Conservation (phyloP, 2,888 invertebrate genomes). For the Rhagonycha lutea region DNA sequence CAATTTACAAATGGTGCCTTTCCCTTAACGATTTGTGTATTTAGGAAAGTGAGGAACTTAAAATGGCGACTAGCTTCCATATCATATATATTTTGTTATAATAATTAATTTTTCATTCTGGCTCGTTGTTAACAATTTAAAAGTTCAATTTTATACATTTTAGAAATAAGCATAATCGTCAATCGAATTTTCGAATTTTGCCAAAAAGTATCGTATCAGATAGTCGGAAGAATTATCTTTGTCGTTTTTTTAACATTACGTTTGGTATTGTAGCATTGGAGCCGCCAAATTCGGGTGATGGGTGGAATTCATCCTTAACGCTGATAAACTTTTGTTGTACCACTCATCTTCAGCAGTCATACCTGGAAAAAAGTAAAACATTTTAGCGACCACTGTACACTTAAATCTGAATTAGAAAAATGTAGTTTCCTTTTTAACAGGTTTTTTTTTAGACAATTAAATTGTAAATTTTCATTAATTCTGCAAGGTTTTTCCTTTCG, state of each 20-base stretch:
- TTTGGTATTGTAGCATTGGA: conserved; percentile 97
- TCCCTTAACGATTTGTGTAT: conserved; percentile 6
- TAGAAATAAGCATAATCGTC: conserved; percentile 17
- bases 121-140: conserved; percentile 12
- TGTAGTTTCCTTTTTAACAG: too few relatives aligned
- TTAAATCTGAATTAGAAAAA: too few relatives aligned
- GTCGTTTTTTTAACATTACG: conserved; percentile 66
- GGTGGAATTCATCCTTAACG: conserved; percentile 94
- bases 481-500: neutral
- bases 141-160: conserved; percentile 3
- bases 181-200: conserved; percentile 12
- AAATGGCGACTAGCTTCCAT: conserved; percentile 17
- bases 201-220: conserved; percentile 9
- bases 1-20: conserved; percentile 33
- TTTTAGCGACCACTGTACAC: neutral
- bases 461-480: neutral
- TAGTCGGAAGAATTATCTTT: conserved; percentile 12
- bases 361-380: conserved; percentile 61
- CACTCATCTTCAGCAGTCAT: conserved; percentile 95
- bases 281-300: conserved; percentile 94
- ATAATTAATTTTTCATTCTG: conserved; percentile 1
- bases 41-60: conserved; percentile 28
- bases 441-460: too few relatives aligned
- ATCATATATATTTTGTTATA: neutral
- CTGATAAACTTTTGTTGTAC: conserved; percentile 98